These are phyloP conservation scores for Tupaia tana DNA, from an alignment of 2,113 vertebrate species.

Conservation along the genomic window DNA sequence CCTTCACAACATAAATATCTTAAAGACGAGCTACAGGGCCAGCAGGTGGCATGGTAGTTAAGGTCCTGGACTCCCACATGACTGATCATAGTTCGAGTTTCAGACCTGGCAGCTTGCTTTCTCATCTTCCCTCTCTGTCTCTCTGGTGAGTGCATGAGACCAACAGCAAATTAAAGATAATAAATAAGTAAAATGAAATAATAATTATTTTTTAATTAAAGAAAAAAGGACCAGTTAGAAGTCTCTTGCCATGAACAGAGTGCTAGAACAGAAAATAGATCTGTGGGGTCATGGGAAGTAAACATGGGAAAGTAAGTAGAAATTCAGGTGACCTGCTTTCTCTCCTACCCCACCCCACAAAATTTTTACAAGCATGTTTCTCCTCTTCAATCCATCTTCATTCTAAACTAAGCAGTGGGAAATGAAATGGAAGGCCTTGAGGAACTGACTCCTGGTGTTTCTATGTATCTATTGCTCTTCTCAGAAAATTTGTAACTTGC, in stretches of 20 bases:
- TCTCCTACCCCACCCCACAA: not conserved
- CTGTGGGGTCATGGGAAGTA: not conserved
- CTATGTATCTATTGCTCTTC: not conserved
- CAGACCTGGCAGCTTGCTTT: too few relatives aligned
- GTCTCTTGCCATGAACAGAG: not conserved
- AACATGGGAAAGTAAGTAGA: not conserved
- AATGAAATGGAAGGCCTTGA: not conserved
- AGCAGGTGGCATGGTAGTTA: too few relatives aligned
- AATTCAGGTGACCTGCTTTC: not conserved
- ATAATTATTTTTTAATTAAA: too few relatives aligned
- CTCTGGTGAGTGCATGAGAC: too few relatives aligned
- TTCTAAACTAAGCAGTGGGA: not conserved
- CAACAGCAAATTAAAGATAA: too few relatives aligned
- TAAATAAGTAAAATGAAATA: too few relatives aligned
- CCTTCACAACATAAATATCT: conserved; percentile 42
- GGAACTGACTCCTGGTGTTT: not conserved
- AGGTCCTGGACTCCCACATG: too few relatives aligned
- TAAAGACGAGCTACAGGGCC: not conserved
- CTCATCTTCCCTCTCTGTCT: too few relatives aligned
- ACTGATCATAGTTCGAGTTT: too few relatives aligned
- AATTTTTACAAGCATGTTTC: not conserved
- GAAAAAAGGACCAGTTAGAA: not conserved
- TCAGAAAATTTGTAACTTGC: not conserved
- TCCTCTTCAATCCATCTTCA: not conserved
- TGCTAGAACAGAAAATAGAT: conserved; percentile 2